Evolutionary conservation across 2,797 vertebrate genomes (phyloP).

Genomic region (Fistularia commersonii): DNA sequence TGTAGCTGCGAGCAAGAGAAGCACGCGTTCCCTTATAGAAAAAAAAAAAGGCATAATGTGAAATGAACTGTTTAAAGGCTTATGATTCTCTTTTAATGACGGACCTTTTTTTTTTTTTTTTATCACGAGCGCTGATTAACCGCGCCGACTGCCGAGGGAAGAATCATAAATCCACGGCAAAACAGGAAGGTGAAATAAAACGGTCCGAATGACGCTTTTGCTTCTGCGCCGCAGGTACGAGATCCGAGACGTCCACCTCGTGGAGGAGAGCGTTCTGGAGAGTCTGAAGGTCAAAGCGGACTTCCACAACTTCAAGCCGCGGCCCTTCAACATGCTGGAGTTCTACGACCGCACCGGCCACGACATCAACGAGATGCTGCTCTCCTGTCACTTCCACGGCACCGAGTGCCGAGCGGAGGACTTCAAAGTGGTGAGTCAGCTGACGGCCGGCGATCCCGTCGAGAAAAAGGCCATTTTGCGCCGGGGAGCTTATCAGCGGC

Average conservation of each 20-base stretch:
- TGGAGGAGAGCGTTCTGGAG: constrained; percentile 93
- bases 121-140: constrained; percentile 10
- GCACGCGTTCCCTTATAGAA: constrained; percentile 10
- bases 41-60: constrained; percentile 12
- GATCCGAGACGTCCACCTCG: constrained; percentile 91
- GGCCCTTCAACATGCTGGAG: constrained; percentile 96
- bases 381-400: constrained; percentile 91
- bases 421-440: constrained; percentile 91
- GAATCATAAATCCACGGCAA: constrained; percentile 6
- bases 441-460: no score
- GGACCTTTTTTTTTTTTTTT: no score
- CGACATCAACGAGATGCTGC: constrained; percentile 93
- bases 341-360: constrained; percentile 96
- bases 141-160: constrained; percentile 11
- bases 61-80: constrained; percentile 5
- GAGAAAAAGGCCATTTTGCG: no score
- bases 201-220: background rate
- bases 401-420: constrained; percentile 86
- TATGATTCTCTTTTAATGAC: constrained; percentile 17
- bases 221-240: constrained; percentile 79
- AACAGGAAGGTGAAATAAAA: background rate
- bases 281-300: constrained; percentile 91
- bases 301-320: constrained; percentile 95
- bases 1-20: constrained; percentile 13
- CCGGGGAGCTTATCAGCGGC: no score